These are phyloP conservation scores for Chrosomus eos DNA, from an alignment of 2,797 vertebrate species.

Conservation along the genomic window DNA sequence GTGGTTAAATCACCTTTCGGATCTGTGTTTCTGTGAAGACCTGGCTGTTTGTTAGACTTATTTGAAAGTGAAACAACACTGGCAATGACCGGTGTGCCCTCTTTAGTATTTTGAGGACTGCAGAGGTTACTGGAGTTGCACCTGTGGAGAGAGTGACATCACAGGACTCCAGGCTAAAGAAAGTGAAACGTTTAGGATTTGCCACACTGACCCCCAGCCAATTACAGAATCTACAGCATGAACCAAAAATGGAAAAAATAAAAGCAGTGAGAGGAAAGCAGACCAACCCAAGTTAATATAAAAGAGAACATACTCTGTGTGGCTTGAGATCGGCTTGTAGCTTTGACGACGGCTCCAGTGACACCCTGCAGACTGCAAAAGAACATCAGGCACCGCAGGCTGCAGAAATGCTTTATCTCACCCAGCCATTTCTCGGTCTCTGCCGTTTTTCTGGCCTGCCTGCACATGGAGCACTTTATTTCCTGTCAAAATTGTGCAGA, in stretches of 20 bases:
- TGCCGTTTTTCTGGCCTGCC: slow-evolving; percentile 88
- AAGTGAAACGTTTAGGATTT: background rate
- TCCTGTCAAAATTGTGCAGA: slow-evolving; percentile 75
- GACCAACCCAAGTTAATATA: slow-evolving; percentile 7
- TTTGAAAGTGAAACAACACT: slow-evolving; percentile 93
- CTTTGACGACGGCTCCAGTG: slow-evolving; percentile 71
- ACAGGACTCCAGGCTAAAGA: slow-evolving; percentile 4
- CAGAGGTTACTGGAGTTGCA: slow-evolving; percentile 6
- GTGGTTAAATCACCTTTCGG: slow-evolving; percentile 79
- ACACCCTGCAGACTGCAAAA: slow-evolving; percentile 92
- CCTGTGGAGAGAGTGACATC: slow-evolving; percentile 43
- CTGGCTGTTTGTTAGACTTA: slow-evolving; percentile 78
- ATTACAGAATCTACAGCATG: background rate
- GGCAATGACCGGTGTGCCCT: slow-evolving; percentile 85
- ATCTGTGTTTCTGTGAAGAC: slow-evolving; percentile 76
- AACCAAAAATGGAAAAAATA: background rate
- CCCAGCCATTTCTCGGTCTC: slow-evolving; percentile 89
- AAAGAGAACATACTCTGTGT: slow-evolving; percentile 75
- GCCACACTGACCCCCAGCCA: background rate
- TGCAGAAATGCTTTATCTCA: slow-evolving; percentile 94
- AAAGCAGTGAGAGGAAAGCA: background rate
- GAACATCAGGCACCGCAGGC: slow-evolving; percentile 86
- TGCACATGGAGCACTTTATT: slow-evolving; percentile 91
- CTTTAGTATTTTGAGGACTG: slow-evolving; percentile 1
- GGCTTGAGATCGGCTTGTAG: slow-evolving; percentile 42